phyloP scores from a whole-genome alignment of 2,797 vertebrate genomes.

The Poeciliopsis gracilis region DNA sequence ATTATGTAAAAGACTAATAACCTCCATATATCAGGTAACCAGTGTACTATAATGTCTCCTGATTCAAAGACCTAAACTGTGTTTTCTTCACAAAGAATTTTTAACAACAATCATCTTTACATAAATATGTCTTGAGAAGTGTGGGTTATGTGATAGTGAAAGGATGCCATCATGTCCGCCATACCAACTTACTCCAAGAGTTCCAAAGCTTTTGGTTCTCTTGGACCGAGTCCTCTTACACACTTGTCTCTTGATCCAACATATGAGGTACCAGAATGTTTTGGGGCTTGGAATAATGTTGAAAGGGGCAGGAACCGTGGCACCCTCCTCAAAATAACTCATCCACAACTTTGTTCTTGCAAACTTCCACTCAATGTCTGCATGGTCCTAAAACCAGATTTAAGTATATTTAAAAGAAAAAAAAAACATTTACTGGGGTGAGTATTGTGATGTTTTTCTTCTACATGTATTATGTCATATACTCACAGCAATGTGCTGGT shows the following conservation, averaged over 20 bases:
- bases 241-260: constrained; percentile 90
- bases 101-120: background rate
- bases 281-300: constrained; percentile 98
- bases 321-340: constrained; percentile 99
- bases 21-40: background rate
- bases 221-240: constrained; percentile 87
- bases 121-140: background rate
- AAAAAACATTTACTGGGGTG: background rate
- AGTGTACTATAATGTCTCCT: background rate
- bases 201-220: constrained; percentile 89
- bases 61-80: background rate
- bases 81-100: background rate
- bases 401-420: background rate
- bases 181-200: constrained; percentile 87
- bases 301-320: constrained; percentile 94
- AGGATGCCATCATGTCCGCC: background rate
- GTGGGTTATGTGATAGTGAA: background rate
- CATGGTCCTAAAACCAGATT: constrained; percentile 87
- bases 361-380: constrained; percentile 99
- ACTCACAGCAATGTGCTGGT: constrained; percentile 97
- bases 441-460: background rate
- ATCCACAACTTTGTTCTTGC: constrained; percentile 99
- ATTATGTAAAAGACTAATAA: background rate
- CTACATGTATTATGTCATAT: background rate
- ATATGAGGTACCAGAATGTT: constrained; percentile 91